phyloP scores from a whole-genome alignment of 2,797 vertebrate genomes.

The Tauraco hartlaubi region DNA sequence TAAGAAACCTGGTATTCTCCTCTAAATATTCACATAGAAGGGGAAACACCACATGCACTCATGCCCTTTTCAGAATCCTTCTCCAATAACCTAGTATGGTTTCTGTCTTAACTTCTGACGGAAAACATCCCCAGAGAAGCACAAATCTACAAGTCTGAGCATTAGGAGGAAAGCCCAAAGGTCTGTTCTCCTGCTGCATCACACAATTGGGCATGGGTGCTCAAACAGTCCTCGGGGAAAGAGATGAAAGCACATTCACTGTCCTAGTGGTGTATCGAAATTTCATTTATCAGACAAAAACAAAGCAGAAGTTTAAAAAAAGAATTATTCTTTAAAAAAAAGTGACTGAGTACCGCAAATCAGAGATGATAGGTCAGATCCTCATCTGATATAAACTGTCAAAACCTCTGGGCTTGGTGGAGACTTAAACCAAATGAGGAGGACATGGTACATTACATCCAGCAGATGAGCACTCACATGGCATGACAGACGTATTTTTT shows the following conservation, averaged over 20 bases:
- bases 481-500: background rate
- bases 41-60: background rate
- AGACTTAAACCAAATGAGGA: background rate
- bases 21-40: background rate
- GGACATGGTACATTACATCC: background rate
- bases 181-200: background rate
- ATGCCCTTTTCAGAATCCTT: background rate
- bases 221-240: background rate
- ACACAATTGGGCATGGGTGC: background rate
- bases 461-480: background rate
- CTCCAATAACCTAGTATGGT: background rate
- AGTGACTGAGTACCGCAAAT: background rate
- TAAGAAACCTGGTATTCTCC: background rate
- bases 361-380: background rate
- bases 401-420: background rate
- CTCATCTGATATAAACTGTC: background rate
- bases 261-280: background rate
- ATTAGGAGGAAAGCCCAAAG: background rate
- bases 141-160: background rate
- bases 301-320: slow-evolving; percentile 13
- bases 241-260: background rate
- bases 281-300: slow-evolving; percentile 34
- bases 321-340: background rate
- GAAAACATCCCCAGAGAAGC: background rate
- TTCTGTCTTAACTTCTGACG: background rate